phyloP scores from a whole-genome alignment of 2,888 invertebrate species.

The Ophion obscuratus region DNA sequence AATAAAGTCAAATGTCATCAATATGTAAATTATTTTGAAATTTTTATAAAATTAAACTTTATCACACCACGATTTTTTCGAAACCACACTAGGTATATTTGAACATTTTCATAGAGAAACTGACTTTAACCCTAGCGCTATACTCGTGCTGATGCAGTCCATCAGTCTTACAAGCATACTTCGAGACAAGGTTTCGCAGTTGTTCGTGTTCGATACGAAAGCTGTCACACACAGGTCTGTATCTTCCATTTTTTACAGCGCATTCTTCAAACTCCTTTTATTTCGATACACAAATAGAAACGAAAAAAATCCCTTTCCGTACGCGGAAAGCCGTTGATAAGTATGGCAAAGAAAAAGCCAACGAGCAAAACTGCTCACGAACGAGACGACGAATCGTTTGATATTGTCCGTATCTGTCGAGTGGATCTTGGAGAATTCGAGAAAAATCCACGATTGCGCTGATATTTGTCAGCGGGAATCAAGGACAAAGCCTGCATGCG shows the following conservation, averaged over 20 bases:
- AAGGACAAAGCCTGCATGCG: constrained; percentile 40
- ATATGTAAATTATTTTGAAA: background rate
- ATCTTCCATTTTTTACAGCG: constrained; percentile 1
- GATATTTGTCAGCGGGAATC: constrained; percentile 33
- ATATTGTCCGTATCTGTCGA: constrained; percentile 47
- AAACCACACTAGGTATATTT: background rate
- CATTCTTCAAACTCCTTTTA: background rate
- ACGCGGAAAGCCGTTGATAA: constrained; percentile 17
- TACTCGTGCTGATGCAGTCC: too few species aligned
- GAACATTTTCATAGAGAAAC: background rate
- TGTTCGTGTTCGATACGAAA: background rate
- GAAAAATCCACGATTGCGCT: constrained; percentile 23
- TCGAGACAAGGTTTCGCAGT: background rate
- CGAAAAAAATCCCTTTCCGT: constrained; percentile 1
- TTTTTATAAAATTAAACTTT: background rate
- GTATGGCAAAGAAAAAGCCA: background rate
- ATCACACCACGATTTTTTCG: background rate
- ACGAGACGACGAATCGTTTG: constrained; percentile 17
- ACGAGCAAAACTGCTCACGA: background rate
- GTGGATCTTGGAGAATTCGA: constrained; percentile 30
- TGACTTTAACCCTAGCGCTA: background rate
- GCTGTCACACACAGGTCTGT: background rate
- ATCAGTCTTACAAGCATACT: background rate
- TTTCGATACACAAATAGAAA: background rate
- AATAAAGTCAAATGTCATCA: background rate